Percentiles rank a stretch among this genome's conserved stretches.
Evolutionary conservation across 1,140 invertebrate species (phyloP).

Genomic region (Hypothenemus hampei): DNA sequence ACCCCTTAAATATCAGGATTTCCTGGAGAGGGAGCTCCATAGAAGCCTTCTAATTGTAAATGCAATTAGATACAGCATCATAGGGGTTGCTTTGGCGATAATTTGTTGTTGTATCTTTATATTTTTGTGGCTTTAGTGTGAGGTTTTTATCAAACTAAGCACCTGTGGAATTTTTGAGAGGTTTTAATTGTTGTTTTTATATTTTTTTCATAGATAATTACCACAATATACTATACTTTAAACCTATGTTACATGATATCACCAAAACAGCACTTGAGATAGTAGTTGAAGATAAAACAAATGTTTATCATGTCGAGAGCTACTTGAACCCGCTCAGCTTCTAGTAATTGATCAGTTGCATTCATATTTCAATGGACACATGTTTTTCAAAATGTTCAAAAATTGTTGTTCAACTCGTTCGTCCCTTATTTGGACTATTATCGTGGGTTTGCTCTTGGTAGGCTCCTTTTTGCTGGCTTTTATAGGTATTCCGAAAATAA

Average conservation of each 20-base stretch:
- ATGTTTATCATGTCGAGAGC: too few species aligned
- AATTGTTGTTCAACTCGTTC: constrained; percentile 3
- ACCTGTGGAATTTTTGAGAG: not conserved
- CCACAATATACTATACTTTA: not conserved
- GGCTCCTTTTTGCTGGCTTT: constrained; percentile 9
- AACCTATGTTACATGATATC: not conserved
- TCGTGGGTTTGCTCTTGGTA: constrained; percentile 7
- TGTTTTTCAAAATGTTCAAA: not conserved
- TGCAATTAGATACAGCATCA: constrained; percentile 8
- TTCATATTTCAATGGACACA: constrained; percentile 1
- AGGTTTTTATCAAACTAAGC: too few species aligned
- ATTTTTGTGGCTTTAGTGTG: constrained; percentile 8
- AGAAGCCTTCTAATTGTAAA: constrained; percentile 6
- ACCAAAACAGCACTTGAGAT: too few species aligned
- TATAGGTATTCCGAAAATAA: constrained; percentile 15
- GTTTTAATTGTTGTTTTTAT: not conserved
- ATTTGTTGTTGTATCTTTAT: constrained; percentile 1
- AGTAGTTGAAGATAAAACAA: too few species aligned
- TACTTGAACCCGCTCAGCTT: too few species aligned
- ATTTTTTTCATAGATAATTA: not conserved
- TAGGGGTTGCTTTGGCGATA: constrained; percentile 5
- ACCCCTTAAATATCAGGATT: constrained; percentile 10
- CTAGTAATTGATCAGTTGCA: too few species aligned
- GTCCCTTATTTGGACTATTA: not conserved
- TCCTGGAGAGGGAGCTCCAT: constrained; percentile 3